phyloP scores from a whole-genome alignment of 1,140 invertebrate species.

The Glomeris maerens region DNA sequence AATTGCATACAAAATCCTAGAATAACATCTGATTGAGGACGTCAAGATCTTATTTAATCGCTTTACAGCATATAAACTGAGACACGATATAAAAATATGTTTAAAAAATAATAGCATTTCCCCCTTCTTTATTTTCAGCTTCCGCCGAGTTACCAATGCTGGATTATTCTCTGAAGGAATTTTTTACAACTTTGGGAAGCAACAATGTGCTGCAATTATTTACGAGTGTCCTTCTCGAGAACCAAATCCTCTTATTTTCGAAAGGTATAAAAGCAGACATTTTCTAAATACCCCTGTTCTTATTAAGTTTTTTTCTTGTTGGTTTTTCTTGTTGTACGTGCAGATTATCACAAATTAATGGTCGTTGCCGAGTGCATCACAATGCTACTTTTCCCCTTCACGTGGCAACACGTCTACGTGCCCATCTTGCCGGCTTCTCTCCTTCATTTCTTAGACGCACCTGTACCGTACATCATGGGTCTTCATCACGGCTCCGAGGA shows the following conservation, averaged over 20 bases:
- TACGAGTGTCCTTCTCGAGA: slow-evolving; percentile 87
- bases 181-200: slow-evolving; percentile 74
- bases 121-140: slow-evolving; percentile 24
- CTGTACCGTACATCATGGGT: slow-evolving; percentile 98
- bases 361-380: slow-evolving; percentile 88
- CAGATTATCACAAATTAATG: slow-evolving; percentile 91
- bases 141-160: slow-evolving; percentile 74
- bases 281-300: not conserved
- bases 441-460: slow-evolving; percentile 94
- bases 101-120: too few species aligned
- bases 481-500: slow-evolving; percentile 22
- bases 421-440: slow-evolving; percentile 91
- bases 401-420: slow-evolving; percentile 98
- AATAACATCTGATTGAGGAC: too few species aligned
- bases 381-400: slow-evolving; percentile 80
- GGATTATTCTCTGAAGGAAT: slow-evolving; percentile 76
- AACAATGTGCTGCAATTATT: slow-evolving; percentile 87
- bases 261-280: too few species aligned
- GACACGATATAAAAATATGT: too few species aligned
- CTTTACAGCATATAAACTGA: too few species aligned
- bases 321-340: slow-evolving; percentile 15
- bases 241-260: slow-evolving; percentile 88
- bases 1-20: too few species aligned
- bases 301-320: slow-evolving; percentile 5
- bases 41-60: too few species aligned